A percentile compares a stretch with the other conserved stretches of the same genome.
These are phyloP conservation scores for Drosophila leontia DNA, from an alignment of 1,140 invertebrate species.

Conservation along the genomic window DNA sequence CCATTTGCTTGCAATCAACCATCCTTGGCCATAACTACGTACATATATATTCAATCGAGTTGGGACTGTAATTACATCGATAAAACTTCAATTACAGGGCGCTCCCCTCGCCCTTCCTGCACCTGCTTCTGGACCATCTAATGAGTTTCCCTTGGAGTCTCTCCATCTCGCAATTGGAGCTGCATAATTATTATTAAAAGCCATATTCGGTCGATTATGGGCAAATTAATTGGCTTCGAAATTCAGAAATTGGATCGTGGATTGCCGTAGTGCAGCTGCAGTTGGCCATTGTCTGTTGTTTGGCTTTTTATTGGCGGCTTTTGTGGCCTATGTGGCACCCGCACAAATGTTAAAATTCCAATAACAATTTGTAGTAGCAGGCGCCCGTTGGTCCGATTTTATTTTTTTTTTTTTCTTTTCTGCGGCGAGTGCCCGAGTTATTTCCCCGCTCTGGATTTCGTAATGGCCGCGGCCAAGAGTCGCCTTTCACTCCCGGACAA, in stretches of 20 bases:
- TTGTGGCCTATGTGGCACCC: constrained; percentile 41
- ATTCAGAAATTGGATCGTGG: constrained; percentile 50
- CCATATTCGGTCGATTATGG: constrained; percentile 76
- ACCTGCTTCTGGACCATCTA: constrained; percentile 54
- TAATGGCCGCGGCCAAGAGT: constrained; percentile 65
- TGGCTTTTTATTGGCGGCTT: constrained; percentile 31
- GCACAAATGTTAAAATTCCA: constrained; percentile 50
- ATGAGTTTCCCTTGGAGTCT: constrained; percentile 50
- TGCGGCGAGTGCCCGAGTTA: constrained; percentile 50
- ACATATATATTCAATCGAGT: constrained; percentile 22
- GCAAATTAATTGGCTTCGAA: constrained; percentile 77
- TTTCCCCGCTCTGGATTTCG: constrained; percentile 57
- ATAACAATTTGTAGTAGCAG: constrained; percentile 75
- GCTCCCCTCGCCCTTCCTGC: background rate
- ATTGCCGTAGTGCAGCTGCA: constrained; percentile 39
- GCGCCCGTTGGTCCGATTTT: constrained; percentile 17
- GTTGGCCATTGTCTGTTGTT: constrained; percentile 34
- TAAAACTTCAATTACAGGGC: constrained; percentile 35
- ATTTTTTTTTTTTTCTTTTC: constrained; percentile 2
- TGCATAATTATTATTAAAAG: constrained; percentile 76
- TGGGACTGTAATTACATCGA: constrained; percentile 39
- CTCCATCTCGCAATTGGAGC: constrained; percentile 48
- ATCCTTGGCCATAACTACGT: constrained; percentile 3
- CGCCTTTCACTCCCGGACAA: constrained; percentile 74
- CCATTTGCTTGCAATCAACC: background rate